These are phyloP conservation scores for Laothoe populi DNA, from an alignment of 2,888 invertebrate genomes.

Conservation along the genomic window DNA sequence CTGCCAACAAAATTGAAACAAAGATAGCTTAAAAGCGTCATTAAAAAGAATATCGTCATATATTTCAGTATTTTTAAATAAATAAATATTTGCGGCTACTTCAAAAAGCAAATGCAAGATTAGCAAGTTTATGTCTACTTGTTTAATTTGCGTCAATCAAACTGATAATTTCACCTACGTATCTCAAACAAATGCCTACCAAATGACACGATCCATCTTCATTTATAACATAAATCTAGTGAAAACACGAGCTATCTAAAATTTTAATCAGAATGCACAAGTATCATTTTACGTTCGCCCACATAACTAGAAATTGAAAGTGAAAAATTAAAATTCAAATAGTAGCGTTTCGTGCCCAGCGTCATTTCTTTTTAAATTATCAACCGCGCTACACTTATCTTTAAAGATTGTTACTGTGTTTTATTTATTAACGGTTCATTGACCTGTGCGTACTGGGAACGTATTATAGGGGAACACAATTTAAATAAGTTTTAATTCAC, in stretches of 20 bases:
- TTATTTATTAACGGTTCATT: constrained; percentile 57
- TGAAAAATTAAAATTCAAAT: constrained; percentile 25
- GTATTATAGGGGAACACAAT: constrained; percentile 17
- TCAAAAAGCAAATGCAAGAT: background rate
- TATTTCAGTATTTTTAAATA: too few species aligned
- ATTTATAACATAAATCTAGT: constrained; percentile 10
- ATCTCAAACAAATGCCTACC: background rate
- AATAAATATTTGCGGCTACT: too few species aligned
- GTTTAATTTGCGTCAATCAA: background rate
- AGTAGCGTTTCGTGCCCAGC: constrained; percentile 24
- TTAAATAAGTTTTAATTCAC: too few species aligned
- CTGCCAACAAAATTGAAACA: too few species aligned
- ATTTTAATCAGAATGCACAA: constrained; percentile 9
- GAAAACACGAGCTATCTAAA: constrained; percentile 22
- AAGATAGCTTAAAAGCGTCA: too few species aligned
- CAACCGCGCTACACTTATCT: constrained; percentile 41
- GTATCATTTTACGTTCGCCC: constrained; percentile 8
- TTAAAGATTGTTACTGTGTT: constrained; percentile 42
- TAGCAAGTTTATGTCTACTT: background rate
- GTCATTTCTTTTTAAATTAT: constrained; percentile 32
- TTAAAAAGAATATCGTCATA: too few species aligned
- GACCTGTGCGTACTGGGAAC: constrained; percentile 38
- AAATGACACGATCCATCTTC: constrained; percentile 3
- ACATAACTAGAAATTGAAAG: constrained; percentile 26
- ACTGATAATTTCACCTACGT: background rate